Evolutionary conservation across 2,797 vertebrate genomes (phyloP), one percentile per base, ranked within the genome.

Genomic region (Tapera naevia): DNA sequence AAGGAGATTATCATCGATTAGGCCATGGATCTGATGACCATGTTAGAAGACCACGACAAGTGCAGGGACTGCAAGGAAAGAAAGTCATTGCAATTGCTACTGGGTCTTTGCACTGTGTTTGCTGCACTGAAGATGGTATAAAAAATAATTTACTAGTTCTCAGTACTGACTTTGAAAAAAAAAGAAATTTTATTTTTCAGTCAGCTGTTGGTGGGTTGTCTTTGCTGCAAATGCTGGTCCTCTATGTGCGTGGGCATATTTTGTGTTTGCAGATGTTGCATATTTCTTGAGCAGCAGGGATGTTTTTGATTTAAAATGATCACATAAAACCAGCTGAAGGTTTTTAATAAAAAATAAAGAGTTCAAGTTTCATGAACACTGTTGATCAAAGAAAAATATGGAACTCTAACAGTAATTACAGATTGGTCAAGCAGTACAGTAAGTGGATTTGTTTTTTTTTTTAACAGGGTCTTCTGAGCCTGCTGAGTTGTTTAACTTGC

Each of bases 11-110:
- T 89, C 99, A 99, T 94, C 98, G 99, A 2, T 96, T 99, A 64
- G 99, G 99, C 78, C 99, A 99, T 11, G 99, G 99, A 88, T 99
- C 99, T 3, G 99, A 99, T 13, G 99, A 99, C 94, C 99, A 99
- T 2, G 99, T 99, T 32, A 98, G 99, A 81, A 97, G 99, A 88
- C 99, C 99, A 48, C 98, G 99, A 80, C 99, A 99, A 97, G 99
- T 99, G 74, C 99, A 99, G 94, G 99, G 99, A 11, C 98, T 99
- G 9, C 99, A 99, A 96, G 99, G 99, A 65, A 99, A 99, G 96
- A 99, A 99, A 95, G 99, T 99, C 94, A 99, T 99, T n/a, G 99
- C 99, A 74, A 99, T 99, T n/a, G 99, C 99, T 76, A 99, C 99
- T 0, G 99, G 99, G 15, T 99, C 99, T 33, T 98, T 99, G 89